These are phyloP conservation scores for Podotricha telesiphe DNA, from an alignment of 2,888 invertebrate species.

Conservation along the genomic window DNA sequence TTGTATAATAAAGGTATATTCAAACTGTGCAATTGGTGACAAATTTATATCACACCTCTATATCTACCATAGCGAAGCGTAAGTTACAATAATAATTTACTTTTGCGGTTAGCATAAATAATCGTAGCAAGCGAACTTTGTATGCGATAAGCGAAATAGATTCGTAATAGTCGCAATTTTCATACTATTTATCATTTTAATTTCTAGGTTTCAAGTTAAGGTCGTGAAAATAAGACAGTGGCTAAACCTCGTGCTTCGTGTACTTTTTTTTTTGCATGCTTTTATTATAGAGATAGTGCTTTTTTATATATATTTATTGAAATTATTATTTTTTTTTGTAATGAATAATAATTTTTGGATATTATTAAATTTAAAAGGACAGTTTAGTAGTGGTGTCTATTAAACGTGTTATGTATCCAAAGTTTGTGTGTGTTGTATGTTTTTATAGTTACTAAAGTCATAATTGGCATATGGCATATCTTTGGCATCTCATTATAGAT, in stretches of 20 bases:
- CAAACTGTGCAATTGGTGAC: not conserved
- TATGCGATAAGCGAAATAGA: conserved; percentile 43
- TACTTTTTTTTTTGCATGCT: not conserved
- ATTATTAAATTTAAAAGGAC: too few relatives aligned
- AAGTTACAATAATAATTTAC: conserved; percentile 20
- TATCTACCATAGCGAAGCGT: not conserved
- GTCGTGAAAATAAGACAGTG: conserved; percentile 37
- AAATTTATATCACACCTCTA: not conserved
- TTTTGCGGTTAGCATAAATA: conserved; percentile 43
- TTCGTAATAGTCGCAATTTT: conserved; percentile 43
- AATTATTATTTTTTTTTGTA: too few relatives aligned
- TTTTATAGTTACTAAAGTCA: too few relatives aligned
- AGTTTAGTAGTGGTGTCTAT: too few relatives aligned
- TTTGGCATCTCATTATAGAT: too few relatives aligned
- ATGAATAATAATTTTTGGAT: too few relatives aligned
- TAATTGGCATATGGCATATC: too few relatives aligned
- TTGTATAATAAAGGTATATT: too few relatives aligned
- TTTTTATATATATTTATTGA: not conserved
- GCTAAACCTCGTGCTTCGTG: conserved; percentile 16
- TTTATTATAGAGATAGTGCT: not conserved
- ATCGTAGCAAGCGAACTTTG: conserved; percentile 37
- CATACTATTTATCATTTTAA: conserved; percentile 29
- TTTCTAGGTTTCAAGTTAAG: conserved; percentile 36
- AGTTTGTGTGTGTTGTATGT: too few relatives aligned
- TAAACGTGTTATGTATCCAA: too few relatives aligned